Conservation (phyloP, 1,140 invertebrate genomes). For the Cryptotermes secundus region DNA sequence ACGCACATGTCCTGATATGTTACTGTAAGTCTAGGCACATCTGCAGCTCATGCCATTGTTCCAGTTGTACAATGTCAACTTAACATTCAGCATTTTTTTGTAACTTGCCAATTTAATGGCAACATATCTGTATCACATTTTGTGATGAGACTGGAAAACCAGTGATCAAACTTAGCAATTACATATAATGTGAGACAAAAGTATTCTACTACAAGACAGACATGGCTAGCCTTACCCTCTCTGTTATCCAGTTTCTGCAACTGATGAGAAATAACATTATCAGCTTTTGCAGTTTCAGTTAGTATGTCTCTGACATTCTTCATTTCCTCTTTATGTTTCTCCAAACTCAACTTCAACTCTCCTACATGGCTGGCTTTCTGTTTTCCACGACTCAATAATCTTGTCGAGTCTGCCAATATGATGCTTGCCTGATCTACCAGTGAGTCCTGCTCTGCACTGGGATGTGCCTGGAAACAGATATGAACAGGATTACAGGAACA, state of each 20-base stretch:
- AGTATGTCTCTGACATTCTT: slow-evolving; percentile 52
- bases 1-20: too few relatives aligned
- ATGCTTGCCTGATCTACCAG: slow-evolving; percentile 38
- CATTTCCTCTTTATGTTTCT: slow-evolving; percentile 50
- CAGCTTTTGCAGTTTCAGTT: slow-evolving; percentile 53
- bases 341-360: background rate
- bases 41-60: too few relatives aligned
- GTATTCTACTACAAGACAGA: too few relatives aligned
- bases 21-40: too few relatives aligned
- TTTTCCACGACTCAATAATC: slow-evolving; percentile 34
- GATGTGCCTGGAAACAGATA: slow-evolving; percentile 35
- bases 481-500: background rate
- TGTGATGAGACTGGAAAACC: too few relatives aligned
- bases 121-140: too few relatives aligned
- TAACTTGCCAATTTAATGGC: too few relatives aligned
- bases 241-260: slow-evolving; percentile 48
- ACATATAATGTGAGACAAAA: too few relatives aligned
- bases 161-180: too few relatives aligned
- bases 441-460: slow-evolving; percentile 34
- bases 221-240: background rate
- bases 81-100: too few relatives aligned
- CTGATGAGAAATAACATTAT: slow-evolving; percentile 55
- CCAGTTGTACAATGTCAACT: too few relatives aligned
- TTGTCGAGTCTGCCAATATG: slow-evolving; percentile 33
- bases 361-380: slow-evolving; percentile 45